A percentile compares a stretch with the other conserved stretches of the same genome.
Evolutionary conservation across 1,140 invertebrate species (phyloP).

Genomic region (Sitodiplosis mosellana): DNA sequence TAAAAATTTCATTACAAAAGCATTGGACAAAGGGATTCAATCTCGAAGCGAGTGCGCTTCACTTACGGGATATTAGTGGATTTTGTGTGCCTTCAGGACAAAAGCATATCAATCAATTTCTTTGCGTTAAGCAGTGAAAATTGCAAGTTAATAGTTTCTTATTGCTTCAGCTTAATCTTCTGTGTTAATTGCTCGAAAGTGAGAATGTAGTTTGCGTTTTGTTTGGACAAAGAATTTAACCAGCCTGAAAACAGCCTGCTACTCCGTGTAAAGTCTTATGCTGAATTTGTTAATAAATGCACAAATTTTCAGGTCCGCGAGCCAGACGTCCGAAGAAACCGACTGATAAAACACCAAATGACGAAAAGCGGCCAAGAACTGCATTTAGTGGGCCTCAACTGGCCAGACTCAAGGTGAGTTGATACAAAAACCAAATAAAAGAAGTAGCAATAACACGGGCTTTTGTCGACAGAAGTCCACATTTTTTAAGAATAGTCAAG

Average conservation of each 20-base stretch:
- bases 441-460: background rate
- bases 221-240: background rate
- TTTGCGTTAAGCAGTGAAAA: background rate
- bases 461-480: background rate
- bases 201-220: background rate
- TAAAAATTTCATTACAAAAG: background rate
- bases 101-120: background rate
- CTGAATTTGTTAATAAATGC: no score
- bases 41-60: background rate
- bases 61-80: no score
- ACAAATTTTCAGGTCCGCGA: constrained; percentile 59
- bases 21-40: background rate
- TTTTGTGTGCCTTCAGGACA: background rate
- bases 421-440: no score
- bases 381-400: constrained; percentile 94
- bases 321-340: constrained; percentile 62
- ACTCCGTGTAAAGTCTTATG: no score
- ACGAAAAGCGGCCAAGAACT: constrained; percentile 91
- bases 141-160: background rate
- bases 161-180: background rate
- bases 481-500: background rate
- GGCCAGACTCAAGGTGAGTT: constrained; percentile 64
- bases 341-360: constrained; percentile 27
- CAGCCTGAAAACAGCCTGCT: no score
- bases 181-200: background rate